Base-by-base conservation (phyloP, 2,888 invertebrate species). In the Dasysyrphus albostriatus region DNA sequence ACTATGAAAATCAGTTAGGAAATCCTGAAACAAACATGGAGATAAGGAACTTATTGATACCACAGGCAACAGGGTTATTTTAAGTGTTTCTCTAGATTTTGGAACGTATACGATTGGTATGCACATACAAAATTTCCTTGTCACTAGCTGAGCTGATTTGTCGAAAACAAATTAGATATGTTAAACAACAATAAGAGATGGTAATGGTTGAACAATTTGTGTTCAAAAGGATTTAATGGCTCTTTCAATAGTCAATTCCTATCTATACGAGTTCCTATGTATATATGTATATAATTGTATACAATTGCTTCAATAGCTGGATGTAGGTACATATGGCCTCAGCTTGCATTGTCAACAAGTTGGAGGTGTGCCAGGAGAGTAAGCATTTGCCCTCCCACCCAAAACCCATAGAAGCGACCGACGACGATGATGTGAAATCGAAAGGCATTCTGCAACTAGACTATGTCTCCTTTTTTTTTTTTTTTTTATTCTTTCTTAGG, bases 271-370 rank as follows among this genome's bases (percentile, higher is more conserved):
- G n/a, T n/a, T n/a, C n/a, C n/a, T n/a, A 39, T 24, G 37, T 16
- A 19, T 12, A 6, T 24, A 24, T 3, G 32, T 32, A 32, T 32
- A 3, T 32, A 5, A n/a, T n/a, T n/a, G 32, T 32, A 32, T 32
- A 32, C 32, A 32, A 3, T 4, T 32, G 32, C n/a, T 32, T 32
- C 32, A 32, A 32, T 32, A 32, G 32, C 5, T 32, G 5, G n/a
- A n/a, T n/a, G n/a, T n/a, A n/a, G n/a, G n/a, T n/a, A n/a, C n/a
- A n/a, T n/a, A n/a, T n/a, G n/a, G n/a, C n/a, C n/a, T n/a, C n/a
- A 32, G 85, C 77, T 81, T 85, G 63, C 81, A 77, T 81, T 85
- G 81, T 85, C 85, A 85, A 85, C 85, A 85, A 85, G 85, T 85
- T 85, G 85, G 85, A 77, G 29, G 24, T 74, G 49, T 73, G 85